Evolutionary conservation across 2,888 invertebrate species (phyloP), one percentile per base, ranked within the genome.

Genomic region (Hetaerina titia): DNA sequence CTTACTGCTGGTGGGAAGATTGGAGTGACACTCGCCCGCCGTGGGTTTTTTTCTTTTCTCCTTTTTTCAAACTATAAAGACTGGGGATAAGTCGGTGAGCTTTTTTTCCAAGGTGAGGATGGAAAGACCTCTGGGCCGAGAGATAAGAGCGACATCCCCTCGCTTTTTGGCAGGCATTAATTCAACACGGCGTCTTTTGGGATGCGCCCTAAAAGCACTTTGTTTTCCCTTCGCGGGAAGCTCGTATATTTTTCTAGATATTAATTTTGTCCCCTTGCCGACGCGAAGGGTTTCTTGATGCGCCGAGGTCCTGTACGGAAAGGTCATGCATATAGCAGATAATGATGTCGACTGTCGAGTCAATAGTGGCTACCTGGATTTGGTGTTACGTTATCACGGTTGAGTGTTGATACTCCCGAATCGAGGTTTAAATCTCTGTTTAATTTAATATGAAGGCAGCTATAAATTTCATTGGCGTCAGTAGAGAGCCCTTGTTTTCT

Each of bases 91-190:
- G 81, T 81, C 81, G 31, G 81, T 7, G 31, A 81, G 81, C 69
- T 69, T 69, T n/a, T n/a, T 22, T 22, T 69, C 69, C n/a, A 11
- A 22, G 22, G 11, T 5, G 69, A 7, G 22, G 69, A 69, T 69
- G 69, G 25, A 11, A 31, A 13, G 81, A 25, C 31, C 81, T 17
- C 31, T 13, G 25, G 81, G 31, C 8, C 11, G 81, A 15, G 6
- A 60, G 81, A 81, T 81, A 81, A 81, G 81, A 31, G 7, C 31
- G 81, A 31, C 81, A 25, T 81, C 31, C 31, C n/a, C 69, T n/a
- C 81, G 2, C 31, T 81, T 81, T 81, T 81, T 81, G 81, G 81
- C 81, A 81, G 81, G 81, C 81, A 81, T 81, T 81, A 81, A 31
- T 81, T 81, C 81, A 81, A 25, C 25, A 31, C 81, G 81, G 81